phyloP scores from a whole-genome alignment of 2,113 vertebrate genomes.

The Nestor notabilis region DNA sequence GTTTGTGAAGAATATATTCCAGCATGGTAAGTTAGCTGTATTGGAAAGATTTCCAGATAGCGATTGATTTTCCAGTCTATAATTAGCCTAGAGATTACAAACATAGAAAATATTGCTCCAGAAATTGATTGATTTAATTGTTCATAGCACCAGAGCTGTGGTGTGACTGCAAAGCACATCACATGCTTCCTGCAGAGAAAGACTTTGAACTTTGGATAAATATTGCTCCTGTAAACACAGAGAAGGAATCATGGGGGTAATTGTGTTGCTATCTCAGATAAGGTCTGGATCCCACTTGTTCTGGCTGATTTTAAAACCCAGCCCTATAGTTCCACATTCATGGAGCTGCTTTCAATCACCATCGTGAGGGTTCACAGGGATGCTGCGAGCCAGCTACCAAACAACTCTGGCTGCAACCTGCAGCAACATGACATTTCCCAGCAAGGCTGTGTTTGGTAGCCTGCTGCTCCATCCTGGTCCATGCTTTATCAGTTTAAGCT shows the following conservation, averaged over 20 bases:
- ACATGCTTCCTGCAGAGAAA: background rate
- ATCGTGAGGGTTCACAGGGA: rapidly evolving
- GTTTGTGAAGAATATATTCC: background rate
- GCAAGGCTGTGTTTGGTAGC: no score
- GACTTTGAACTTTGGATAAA: constrained; percentile 31
- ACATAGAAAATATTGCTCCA: constrained; percentile 25
- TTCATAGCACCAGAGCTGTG: background rate
- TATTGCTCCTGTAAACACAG: background rate
- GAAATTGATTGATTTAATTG: constrained; percentile 40
- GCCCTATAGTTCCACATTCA: background rate
- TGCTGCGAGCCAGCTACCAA: background rate
- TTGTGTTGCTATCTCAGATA: background rate
- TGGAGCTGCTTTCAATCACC: background rate
- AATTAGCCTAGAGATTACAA: constrained; percentile 54
- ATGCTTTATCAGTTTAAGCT: background rate
- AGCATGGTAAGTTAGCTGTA: background rate
- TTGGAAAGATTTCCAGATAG: constrained; percentile 40
- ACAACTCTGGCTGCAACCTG: background rate
- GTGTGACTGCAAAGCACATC: background rate
- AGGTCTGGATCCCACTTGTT: background rate
- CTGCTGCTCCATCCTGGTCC: background rate
- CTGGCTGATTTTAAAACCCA: background rate
- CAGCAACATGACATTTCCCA: background rate
- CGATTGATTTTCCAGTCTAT: constrained; percentile 36
- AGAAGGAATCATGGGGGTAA: background rate